Conservation (phyloP, 2,797 vertebrate genomes). For the Malurus leucopterus region DNA sequence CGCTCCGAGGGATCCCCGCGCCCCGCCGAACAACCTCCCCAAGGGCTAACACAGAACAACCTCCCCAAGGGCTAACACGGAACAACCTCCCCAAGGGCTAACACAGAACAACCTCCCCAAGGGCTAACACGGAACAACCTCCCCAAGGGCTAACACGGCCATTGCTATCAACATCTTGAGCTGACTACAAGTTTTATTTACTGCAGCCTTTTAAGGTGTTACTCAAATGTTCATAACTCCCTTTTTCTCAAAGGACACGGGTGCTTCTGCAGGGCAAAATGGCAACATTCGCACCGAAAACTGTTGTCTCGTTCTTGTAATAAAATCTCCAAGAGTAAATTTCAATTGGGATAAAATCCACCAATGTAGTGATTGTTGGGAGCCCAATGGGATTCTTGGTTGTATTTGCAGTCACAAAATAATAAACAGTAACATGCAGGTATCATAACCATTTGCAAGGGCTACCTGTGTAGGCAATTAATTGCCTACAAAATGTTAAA, state of each 20-base stretch:
- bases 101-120: too few relatives aligned
- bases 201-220: too few relatives aligned
- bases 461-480: neutral
- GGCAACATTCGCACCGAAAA: neutral
- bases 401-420: neutral
- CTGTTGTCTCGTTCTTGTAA: neutral
- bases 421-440: neutral
- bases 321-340: neutral
- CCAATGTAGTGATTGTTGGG: too few relatives aligned
- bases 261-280: neutral
- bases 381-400: neutral
- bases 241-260: rapidly evolving
- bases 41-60: rapidly evolving
- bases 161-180: rapidly evolving
- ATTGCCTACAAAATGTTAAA: neutral
- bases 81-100: too few relatives aligned
- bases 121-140: neutral
- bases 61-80: rapidly evolving
- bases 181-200: rapidly evolving
- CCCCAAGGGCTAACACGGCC: rapidly evolving
- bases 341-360: neutral
- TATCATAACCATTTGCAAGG: neutral
- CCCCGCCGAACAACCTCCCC: neutral
- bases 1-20: neutral
- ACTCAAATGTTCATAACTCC: neutral